Evolutionary conservation across 2,797 vertebrate species (phyloP), one percentile per base, ranked within the genome.

Genomic region (Sebastes aleutianus): DNA sequence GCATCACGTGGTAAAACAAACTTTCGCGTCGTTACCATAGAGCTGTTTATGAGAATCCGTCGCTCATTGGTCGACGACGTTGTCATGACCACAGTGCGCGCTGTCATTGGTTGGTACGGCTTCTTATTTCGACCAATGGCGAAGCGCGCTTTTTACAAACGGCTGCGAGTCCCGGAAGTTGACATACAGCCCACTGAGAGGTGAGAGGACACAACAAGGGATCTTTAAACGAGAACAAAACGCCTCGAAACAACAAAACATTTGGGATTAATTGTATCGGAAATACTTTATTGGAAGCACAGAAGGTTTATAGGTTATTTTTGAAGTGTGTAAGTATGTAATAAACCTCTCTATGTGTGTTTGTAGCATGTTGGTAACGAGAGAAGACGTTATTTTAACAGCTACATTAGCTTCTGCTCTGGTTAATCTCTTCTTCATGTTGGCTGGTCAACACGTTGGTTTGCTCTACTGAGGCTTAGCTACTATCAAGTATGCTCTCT

Each of bases 81-180:
- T 29, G 24, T 3, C 22, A 4, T n/a, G 10, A 32, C 34, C 3
- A 43, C 66, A 65, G 5, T 0, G 6, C 20, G 61, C n/a, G 0
- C 26, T 11, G 5, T 65, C 20, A 95, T 95, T 96, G 93, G 95
- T 24, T 70, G 1, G 4, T 26, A 3, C 1, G 1, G 82, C 59
- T 36, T 88, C 10, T 36, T 11, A 0, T 61, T 68, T 8, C 14
- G 80, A 74, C 96, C 96, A 96, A 95, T 96, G 14, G 74, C 11
- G 80, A 83, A 36, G 61, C 65, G 88, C 83, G 93, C 92, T 93
- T 96, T 93, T 94, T 96, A 95, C 93, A 95, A 96, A 96, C 86
- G 74, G 73, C 70, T 50, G 29, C 10, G 10, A 70, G 76, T 82
- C 64, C 93, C 91, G 95, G 95, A 96, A 95, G 93, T 93, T 93